Evolutionary conservation across 53 echinoderm and acorn worm species (phyloP).

Genomic region (Paelopatides confundens): DNA sequence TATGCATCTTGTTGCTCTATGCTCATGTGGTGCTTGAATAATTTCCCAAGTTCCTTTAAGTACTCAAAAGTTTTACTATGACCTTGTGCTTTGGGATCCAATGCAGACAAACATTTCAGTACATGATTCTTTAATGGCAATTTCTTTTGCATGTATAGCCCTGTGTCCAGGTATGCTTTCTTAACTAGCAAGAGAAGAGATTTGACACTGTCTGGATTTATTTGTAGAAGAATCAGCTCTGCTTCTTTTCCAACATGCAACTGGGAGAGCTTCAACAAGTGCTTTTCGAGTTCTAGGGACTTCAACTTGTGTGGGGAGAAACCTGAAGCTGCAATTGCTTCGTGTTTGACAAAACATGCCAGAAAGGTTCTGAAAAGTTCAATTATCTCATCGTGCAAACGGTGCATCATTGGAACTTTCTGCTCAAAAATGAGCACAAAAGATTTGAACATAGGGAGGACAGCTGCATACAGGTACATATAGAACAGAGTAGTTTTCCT

Average conservation of each 20-base stretch:
- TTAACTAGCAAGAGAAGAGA: conserved; percentile 6
- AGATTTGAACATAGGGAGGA: conserved; percentile 58
- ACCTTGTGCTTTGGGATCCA: conserved; percentile 60
- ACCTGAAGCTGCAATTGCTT: neutral
- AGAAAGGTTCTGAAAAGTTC: conserved; percentile 59
- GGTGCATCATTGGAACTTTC: conserved; percentile 58
- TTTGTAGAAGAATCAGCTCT: neutral
- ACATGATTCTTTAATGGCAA: conserved; percentile 40
- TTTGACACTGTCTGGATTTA: neutral
- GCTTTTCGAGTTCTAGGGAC: conserved; percentile 11
- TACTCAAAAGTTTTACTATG: conserved; percentile 38
- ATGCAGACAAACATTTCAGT: conserved; percentile 38
- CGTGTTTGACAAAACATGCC: conserved; percentile 64
- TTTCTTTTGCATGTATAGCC: conserved; percentile 47
- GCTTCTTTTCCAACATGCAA: conserved; percentile 3
- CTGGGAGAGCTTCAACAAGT: conserved; percentile 42
- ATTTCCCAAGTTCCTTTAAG: conserved; percentile 41
- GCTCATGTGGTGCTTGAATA: conserved; percentile 7
- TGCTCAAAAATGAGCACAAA: conserved; percentile 65
- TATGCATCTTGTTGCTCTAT: conserved; percentile 33
- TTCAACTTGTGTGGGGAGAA: conserved; percentile 26
- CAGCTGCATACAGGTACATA: conserved; percentile 35
- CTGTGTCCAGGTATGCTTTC: conserved; percentile 18
- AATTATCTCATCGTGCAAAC: conserved; percentile 48
- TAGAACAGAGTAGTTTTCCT: conserved; percentile 39